These are phyloP conservation scores for Platypus cylindrus DNA, from an alignment of 2,888 invertebrate species.

Conservation along the genomic window DNA sequence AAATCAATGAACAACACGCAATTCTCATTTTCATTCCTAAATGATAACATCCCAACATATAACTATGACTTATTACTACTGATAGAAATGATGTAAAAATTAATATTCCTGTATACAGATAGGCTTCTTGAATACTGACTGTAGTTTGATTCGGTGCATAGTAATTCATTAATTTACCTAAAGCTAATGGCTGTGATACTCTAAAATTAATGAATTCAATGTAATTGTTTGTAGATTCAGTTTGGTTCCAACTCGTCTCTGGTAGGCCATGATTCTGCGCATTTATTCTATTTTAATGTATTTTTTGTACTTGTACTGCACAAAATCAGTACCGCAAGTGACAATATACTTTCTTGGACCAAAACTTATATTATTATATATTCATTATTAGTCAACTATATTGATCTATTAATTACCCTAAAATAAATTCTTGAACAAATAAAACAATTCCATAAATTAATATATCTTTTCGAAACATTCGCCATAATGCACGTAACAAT, in stretches of 20 bases:
- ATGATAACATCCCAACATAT: conserved; percentile 75
- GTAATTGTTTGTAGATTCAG: too few species aligned
- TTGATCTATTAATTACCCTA: conserved; percentile 26
- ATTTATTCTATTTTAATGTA: too few species aligned
- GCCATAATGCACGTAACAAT: conserved; percentile 25
- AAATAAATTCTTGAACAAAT: conserved; percentile 22
- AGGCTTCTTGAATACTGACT: conserved; percentile 18
- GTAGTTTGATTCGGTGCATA: conserved; percentile 20
- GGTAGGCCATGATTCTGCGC: too few species aligned
- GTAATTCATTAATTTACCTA: conserved; percentile 24
- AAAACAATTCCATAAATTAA: conserved; percentile 21
- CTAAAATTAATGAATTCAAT: too few species aligned
- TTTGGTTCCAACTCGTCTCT: too few species aligned
- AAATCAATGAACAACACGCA: conserved; percentile 17
- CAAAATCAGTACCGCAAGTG: too few species aligned
- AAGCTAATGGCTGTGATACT: conserved; percentile 23
- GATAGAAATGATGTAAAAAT: conserved; percentile 41
- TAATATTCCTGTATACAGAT: conserved; percentile 21
- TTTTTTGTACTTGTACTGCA: too few species aligned
- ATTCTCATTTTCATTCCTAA: conserved; percentile 68
- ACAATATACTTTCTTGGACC: too few species aligned
- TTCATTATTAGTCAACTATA: too few species aligned
- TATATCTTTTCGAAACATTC: conserved; percentile 24
- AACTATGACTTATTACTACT: conserved; percentile 56
- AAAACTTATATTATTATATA: too few species aligned